A percentile compares a stretch with the other conserved stretches of the same genome.
phyloP scores from a whole-genome alignment of 2,888 invertebrate genomes.

The Morpho achilles region DNA sequence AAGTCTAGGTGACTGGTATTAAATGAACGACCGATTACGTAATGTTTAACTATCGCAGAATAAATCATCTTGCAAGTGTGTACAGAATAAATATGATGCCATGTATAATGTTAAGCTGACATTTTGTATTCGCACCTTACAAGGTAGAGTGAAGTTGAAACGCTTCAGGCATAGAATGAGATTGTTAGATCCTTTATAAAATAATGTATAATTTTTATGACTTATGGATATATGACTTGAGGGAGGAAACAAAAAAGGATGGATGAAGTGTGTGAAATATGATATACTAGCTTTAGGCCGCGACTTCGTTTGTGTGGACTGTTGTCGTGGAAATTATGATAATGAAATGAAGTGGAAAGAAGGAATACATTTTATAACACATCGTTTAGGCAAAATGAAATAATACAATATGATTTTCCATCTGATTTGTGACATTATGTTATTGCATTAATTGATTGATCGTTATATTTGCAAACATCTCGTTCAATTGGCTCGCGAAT shows the following conservation, averaged over 20 bases:
- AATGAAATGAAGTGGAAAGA: too few species aligned
- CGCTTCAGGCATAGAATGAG: constrained; percentile 18
- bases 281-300: too few species aligned
- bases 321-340: too few species aligned
- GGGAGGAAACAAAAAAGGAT: too few species aligned
- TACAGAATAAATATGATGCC: constrained; percentile 22
- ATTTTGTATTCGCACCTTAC: constrained; percentile 22
- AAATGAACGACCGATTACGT: constrained; percentile 14
- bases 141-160: constrained; percentile 14
- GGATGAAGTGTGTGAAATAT: too few species aligned
- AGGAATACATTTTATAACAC: too few species aligned
- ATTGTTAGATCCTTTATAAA: too few species aligned
- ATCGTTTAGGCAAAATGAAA: too few species aligned
- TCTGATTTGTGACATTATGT: background rate
- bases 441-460: constrained; percentile 41
- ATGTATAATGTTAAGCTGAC: constrained; percentile 18
- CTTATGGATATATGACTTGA: too few species aligned
- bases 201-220: too few species aligned
- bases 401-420: too few species aligned
- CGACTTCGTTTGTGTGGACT: too few species aligned
- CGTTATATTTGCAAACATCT: constrained; percentile 35
- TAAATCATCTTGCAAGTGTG: constrained; percentile 19
- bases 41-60: constrained; percentile 15
- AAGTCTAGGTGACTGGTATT: constrained; percentile 11
- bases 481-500: constrained; percentile 34